Evolutionary conservation across 2,888 invertebrate genomes (phyloP), one percentile per base, ranked within the genome.

Genomic region (Drosophila glabriapex): DNA sequence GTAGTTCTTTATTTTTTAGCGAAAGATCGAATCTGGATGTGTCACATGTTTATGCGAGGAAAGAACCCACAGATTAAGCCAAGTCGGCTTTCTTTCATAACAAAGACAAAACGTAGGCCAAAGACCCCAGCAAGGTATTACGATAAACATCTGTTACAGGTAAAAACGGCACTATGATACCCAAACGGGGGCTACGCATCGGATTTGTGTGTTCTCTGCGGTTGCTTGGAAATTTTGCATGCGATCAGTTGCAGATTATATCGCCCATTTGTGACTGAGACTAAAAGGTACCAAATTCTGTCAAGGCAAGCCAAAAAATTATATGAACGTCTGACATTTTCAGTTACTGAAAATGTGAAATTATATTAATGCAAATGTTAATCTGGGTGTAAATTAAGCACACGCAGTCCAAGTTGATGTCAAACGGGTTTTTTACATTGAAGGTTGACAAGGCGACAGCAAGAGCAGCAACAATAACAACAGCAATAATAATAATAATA

Each of bases 301-400:
- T 76, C 80, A 80, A 80, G 78, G 78, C 62, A 62, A 78, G 41
- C 71, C 55, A 39, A 58, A 64, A 71, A 49, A 53, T 39, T 16
- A 54, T 50, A 46, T 62, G 49, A 53, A 53, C 55, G 50, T 37
- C 71, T 73, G 87, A 78, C 73, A 75, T 68, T 82, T 70, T 83
- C 39, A 67, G 60, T 80, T 85, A 76, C 89, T 83, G 80, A 85
- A 84, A 85, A 78, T 85, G 78, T 89, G 76, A 89, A 89, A 85
- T 89, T 75, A 83, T 83, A 76, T 89, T 81, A 89, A 81, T 81
- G 82, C 79, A 75, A 89, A 85, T 72, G 85, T 70, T 86, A 89
- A 85, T 86, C 87, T 81, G 87, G 73, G 82, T 72, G 89, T 87
- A 89, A 89, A 85, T 85, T 85, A 85, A 86, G 74, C 84, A 62